Evolutionary conservation across 2,797 vertebrate species (phyloP).

Genomic region (Tapera naevia): DNA sequence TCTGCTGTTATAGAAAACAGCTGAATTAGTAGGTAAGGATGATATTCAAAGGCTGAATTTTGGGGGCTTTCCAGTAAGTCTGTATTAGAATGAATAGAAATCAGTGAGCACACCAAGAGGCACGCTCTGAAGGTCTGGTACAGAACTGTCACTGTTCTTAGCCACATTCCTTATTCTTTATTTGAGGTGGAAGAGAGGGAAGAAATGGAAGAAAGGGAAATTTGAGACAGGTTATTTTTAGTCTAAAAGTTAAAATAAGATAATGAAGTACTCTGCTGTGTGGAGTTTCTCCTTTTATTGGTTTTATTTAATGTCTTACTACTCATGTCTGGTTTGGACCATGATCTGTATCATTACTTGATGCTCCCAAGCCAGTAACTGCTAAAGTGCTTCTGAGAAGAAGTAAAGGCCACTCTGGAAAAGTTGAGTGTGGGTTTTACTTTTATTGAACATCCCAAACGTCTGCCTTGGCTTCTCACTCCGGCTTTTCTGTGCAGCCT

Average conservation of each 20-base stretch:
- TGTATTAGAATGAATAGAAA: not conserved
- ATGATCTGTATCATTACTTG: rapidly evolving
- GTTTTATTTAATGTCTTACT: not conserved
- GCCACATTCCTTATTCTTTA: not conserved
- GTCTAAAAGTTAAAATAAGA: not conserved
- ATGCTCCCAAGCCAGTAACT: not conserved
- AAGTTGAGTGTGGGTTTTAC: not conserved
- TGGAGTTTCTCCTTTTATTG: not conserved
- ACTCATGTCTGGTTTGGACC: not conserved
- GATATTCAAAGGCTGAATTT: not conserved
- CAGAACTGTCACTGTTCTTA: not conserved
- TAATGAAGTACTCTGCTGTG: not conserved
- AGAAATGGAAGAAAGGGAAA: not conserved
- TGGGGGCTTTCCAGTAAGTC: not conserved
- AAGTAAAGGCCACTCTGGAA: not conserved
- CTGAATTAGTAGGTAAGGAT: not conserved
- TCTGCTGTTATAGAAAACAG: not conserved
- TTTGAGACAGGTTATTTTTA: not conserved
- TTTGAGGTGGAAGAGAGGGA: not conserved
- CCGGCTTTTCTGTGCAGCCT: not conserved
- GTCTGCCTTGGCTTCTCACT: not conserved
- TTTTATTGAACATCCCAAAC: not conserved
- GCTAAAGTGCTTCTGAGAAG: not conserved
- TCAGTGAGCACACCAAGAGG: too few relatives aligned
- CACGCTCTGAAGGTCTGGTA: not conserved